These are phyloP conservation scores for Zoanthus solanderi DNA, from an alignment of 92 coral and sea anemone species.

Conservation along the genomic window DNA sequence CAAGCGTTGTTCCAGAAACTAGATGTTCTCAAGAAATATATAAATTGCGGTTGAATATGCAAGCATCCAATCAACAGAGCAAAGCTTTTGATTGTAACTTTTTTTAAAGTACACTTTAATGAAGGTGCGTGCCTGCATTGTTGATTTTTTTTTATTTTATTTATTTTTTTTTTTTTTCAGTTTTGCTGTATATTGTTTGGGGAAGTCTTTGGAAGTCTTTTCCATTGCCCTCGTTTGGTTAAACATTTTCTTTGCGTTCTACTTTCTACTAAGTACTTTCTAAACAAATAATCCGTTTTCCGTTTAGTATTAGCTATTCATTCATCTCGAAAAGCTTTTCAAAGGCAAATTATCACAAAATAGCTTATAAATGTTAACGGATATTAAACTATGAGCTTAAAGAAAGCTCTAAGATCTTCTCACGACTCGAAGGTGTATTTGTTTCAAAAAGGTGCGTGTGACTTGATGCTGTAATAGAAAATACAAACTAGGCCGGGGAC, in stretches of 20 bases:
- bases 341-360: constrained; percentile 32
- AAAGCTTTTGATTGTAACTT: too few relatives aligned
- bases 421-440: constrained; percentile 9
- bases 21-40: too few relatives aligned
- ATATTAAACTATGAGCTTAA: constrained; percentile 18
- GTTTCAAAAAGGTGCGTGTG: not conserved
- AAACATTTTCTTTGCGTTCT: not conserved
- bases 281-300: constrained; percentile 29
- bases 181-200: not conserved
- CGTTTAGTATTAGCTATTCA: constrained; percentile 22
- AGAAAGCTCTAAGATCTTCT: constrained; percentile 8
- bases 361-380: constrained; percentile 41
- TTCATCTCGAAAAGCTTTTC: constrained; percentile 29
- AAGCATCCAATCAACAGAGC: too few relatives aligned
- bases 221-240: not conserved
- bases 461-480: not conserved
- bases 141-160: too few relatives aligned
- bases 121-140: too few relatives aligned
- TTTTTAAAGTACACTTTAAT: too few relatives aligned
- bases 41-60: too few relatives aligned
- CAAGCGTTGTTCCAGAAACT: too few relatives aligned
- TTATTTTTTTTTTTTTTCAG: too few relatives aligned
- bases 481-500: not conserved
- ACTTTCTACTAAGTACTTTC: constrained; percentile 22
- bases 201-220: not conserved